Evolutionary conservation across 2,888 invertebrate genomes (phyloP).

Genomic region (Mimas tiliae): DNA sequence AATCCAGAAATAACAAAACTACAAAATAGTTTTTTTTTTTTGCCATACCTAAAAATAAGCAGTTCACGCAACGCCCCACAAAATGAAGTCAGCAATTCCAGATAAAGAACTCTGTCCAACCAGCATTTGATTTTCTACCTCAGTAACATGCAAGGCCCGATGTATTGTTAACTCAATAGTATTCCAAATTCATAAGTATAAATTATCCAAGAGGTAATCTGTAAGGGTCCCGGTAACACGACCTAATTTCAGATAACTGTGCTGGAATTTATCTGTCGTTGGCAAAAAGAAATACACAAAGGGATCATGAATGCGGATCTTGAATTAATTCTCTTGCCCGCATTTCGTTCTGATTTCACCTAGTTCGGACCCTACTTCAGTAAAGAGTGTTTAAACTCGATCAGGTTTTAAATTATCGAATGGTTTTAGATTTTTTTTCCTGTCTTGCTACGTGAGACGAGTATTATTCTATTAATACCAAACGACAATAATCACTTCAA

Average conservation of each 20-base stretch:
- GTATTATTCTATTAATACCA: too few relatives aligned
- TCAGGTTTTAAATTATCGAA: not conserved
- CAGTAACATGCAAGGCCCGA: not conserved
- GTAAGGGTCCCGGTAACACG: constrained; percentile 21
- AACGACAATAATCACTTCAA: too few relatives aligned
- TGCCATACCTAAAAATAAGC: too few relatives aligned
- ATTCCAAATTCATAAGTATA: not conserved
- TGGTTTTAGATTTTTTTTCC: not conserved
- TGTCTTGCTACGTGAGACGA: too few relatives aligned
- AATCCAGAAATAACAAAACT: too few relatives aligned
- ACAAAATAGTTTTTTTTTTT: too few relatives aligned
- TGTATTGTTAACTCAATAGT: not conserved
- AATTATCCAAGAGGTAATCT: constrained; percentile 17
- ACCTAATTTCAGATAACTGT: constrained; percentile 60
- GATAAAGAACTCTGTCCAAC: not conserved
- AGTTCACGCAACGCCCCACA: too few relatives aligned
- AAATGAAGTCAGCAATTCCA: too few relatives aligned
- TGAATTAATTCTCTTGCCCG: constrained; percentile 61
- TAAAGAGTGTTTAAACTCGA: not conserved
- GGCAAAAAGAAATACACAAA: constrained; percentile 64
- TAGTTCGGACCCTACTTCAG: constrained; percentile 9
- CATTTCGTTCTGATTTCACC: constrained; percentile 49
- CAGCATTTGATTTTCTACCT: not conserved
- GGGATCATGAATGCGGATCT: constrained; percentile 52
- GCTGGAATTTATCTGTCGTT: constrained; percentile 64